Evolutionary conservation across 2,113 vertebrate species (phyloP).

Genomic region (Pterocles burchelli): DNA sequence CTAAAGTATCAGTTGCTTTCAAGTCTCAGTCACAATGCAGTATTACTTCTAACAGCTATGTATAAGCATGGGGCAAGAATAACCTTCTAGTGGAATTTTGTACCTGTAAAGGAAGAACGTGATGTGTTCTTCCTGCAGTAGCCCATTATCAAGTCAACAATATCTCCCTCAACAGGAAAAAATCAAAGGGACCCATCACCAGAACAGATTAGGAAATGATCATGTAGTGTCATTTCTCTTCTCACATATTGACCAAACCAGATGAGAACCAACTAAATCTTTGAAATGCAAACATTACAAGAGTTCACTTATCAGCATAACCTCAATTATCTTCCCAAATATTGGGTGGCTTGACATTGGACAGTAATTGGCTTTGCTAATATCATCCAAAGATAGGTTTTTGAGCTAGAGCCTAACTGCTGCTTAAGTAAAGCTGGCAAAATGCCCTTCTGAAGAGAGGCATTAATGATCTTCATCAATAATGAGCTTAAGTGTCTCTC

Average conservation of each 20-base stretch:
- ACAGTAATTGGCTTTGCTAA: slow-evolving; percentile 12
- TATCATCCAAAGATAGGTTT: not conserved
- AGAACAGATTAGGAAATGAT: not conserved
- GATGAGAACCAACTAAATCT: not conserved
- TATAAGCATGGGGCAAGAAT: not conserved
- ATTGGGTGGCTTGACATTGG: not conserved
- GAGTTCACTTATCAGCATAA: not conserved
- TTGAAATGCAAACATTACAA: slow-evolving; percentile 9
- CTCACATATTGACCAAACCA: not conserved
- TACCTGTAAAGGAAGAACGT: not conserved
- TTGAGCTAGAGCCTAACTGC: not conserved
- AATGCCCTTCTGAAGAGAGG: slow-evolving; percentile 7
- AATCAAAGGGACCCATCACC: not conserved
- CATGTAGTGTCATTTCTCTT: not conserved
- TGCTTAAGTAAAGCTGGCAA: slow-evolving; percentile 38
- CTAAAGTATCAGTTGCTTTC: not conserved
- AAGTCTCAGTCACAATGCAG: not conserved
- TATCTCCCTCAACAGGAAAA: not conserved
- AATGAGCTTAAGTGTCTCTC: slow-evolving; percentile 13
- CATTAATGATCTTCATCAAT: slow-evolving; percentile 30
- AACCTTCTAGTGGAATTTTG: not conserved
- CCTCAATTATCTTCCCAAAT: slow-evolving; percentile 33
- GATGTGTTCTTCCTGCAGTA: not conserved
- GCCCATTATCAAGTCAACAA: not conserved
- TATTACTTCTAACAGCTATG: not conserved